Evolutionary conservation across 1,140 invertebrate genomes (phyloP).

Genomic region (Berghia stephanieae): DNA sequence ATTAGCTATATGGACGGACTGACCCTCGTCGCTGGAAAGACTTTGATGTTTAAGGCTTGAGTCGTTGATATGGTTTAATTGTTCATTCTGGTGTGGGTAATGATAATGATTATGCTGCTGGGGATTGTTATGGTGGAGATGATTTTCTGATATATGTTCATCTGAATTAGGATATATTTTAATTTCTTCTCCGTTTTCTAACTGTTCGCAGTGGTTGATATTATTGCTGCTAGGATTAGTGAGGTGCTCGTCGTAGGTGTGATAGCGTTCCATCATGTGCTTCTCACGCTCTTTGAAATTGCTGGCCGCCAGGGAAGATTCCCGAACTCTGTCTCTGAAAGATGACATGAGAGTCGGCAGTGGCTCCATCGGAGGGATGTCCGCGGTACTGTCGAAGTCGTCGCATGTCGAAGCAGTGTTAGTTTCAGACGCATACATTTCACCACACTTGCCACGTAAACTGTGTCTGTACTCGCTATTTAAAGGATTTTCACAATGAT

Average conservation of each 20-base stretch:
- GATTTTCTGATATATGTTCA: no score
- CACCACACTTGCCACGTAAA: slow-evolving; percentile 41
- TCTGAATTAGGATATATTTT: no score
- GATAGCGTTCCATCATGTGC: slow-evolving; percentile 33
- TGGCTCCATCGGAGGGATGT: slow-evolving; percentile 22
- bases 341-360: slow-evolving; percentile 42
- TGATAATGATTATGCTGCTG: no score
- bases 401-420: slow-evolving; percentile 30
- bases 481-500: slow-evolving; percentile 29
- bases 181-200: no score
- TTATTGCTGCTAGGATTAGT: slow-evolving; percentile 24
- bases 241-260: neutral
- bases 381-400: neutral
- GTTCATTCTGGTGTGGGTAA: no score
- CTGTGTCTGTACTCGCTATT: slow-evolving; percentile 40
- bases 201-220: neutral
- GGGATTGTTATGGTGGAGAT: no score
- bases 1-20: slow-evolving; percentile 8
- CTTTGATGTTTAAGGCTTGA: neutral
- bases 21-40: neutral
- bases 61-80: slow-evolving; percentile 13
- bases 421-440: slow-evolving; percentile 36
- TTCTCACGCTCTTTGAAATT: slow-evolving; percentile 37
- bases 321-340: slow-evolving; percentile 42
- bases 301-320: slow-evolving; percentile 39